Conservation (phyloP, 1,140 invertebrate species). For the Cherax quadricarinatus region DNA sequence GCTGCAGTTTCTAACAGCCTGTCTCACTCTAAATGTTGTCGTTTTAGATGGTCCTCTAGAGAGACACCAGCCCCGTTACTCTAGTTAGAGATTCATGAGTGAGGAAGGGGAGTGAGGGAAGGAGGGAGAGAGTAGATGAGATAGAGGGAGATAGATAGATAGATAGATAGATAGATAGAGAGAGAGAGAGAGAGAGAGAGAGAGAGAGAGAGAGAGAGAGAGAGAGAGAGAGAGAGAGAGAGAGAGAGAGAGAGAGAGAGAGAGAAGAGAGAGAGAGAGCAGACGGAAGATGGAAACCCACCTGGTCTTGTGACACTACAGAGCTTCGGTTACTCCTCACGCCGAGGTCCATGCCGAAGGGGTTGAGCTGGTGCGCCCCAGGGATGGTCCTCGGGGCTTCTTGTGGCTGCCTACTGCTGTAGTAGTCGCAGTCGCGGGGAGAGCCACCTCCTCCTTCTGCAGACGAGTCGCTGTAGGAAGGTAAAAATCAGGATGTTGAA, state of each 20-base stretch:
- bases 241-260: neutral
- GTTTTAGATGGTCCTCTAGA: no score
- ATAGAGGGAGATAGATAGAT: no score
- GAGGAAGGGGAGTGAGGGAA: no score
- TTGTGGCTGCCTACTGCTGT: constrained; percentile 43
- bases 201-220: neutral
- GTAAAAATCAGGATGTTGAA: neutral
- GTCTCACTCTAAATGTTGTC: no score
- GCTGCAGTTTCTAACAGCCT: no score
- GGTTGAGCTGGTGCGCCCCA: constrained; percentile 73
- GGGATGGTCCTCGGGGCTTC: constrained; percentile 26
- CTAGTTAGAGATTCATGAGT: no score
- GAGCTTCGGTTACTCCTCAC: constrained; percentile 80
- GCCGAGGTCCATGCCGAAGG: constrained; percentile 80
- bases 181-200: no score
- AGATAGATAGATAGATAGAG: no score
- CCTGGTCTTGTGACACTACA: constrained; percentile 78
- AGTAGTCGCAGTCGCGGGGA: constrained; percentile 59
- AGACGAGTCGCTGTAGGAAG: constrained; percentile 65
- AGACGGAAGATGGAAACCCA: neutral
- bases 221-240: neutral
- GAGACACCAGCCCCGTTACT: no score
- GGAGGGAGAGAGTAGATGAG: no score
- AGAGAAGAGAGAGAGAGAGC: neutral
- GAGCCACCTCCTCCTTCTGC: constrained; percentile 63